A percentile compares a stretch with the other conserved stretches of the same genome.
Conservation (phyloP, 2,888 invertebrate species). For the Philereme transversata region DNA sequence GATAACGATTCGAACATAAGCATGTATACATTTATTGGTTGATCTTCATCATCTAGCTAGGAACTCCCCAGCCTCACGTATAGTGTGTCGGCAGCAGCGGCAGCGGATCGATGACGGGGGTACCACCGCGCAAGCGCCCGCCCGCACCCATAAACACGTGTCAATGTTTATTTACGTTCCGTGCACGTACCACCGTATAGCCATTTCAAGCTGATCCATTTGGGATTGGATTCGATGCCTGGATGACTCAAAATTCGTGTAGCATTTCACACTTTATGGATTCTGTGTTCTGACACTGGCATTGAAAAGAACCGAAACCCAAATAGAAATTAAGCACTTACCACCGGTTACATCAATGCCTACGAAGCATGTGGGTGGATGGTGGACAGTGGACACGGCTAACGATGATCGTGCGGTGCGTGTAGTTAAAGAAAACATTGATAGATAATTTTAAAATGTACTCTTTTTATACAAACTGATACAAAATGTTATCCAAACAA, state of each 20-base stretch:
- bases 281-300: too few species aligned
- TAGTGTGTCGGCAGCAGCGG: conserved; percentile 46
- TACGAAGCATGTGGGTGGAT: too few species aligned
- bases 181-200: conserved; percentile 54
- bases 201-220: conserved; percentile 29
- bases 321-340: too few species aligned
- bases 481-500: conserved; percentile 1
- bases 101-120: conserved; percentile 54
- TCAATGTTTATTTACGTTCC: conserved; percentile 82
- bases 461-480: not conserved
- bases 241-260: not conserved
- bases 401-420: too few species aligned
- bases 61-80: conserved; percentile 50
- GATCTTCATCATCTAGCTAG: not conserved
- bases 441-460: too few species aligned
- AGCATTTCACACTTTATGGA: too few species aligned
- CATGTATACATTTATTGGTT: too few species aligned
- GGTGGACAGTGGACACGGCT: too few species aligned
- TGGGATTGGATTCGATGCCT: conserved; percentile 9
- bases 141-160: conserved; percentile 74
- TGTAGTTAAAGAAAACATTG: too few species aligned
- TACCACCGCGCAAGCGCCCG: conserved; percentile 60
- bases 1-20: too few species aligned
- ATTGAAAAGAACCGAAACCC: too few species aligned
- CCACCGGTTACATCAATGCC: too few species aligned